These are phyloP conservation scores for Menidia menidia DNA, from an alignment of 2,797 vertebrate genomes.

Conservation along the genomic window DNA sequence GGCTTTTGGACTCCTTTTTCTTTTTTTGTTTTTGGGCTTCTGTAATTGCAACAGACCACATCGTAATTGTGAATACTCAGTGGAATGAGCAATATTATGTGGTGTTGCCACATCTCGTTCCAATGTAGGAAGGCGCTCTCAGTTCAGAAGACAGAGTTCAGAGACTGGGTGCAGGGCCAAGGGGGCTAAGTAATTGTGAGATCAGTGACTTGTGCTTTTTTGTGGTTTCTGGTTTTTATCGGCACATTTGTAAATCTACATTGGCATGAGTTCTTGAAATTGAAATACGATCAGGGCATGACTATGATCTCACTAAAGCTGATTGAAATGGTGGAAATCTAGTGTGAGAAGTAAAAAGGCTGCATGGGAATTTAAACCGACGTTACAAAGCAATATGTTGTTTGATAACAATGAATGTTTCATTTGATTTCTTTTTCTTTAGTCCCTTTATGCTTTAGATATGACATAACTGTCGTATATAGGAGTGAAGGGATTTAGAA, in stretches of 20 bases:
- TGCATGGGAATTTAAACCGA: constrained; percentile 15
- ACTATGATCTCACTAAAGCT: constrained; percentile 52
- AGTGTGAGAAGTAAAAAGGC: constrained; percentile 28
- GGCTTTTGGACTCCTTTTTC: constrained; percentile 54
- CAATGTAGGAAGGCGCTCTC: constrained; percentile 72
- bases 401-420: background rate
- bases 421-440: background rate
- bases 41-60: constrained; percentile 70
- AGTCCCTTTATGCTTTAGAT: background rate
- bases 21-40: constrained; percentile 65
- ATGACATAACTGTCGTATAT: background rate
- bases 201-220: constrained; percentile 79
- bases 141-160: constrained; percentile 79
- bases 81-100: constrained; percentile 76
- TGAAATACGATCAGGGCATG: constrained; percentile 65
- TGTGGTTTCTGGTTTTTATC: constrained; percentile 76
- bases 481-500: background rate
- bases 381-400: constrained; percentile 24
- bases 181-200: constrained; percentile 78
- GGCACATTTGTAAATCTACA: constrained; percentile 79
- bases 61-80: constrained; percentile 75
- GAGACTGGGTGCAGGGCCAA: constrained; percentile 78
- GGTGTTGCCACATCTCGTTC: constrained; percentile 77
- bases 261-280: constrained; percentile 65
- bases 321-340: constrained; percentile 56